phyloP scores from a whole-genome alignment of 2,888 invertebrate genomes.

The Agapostemon virescens region DNA sequence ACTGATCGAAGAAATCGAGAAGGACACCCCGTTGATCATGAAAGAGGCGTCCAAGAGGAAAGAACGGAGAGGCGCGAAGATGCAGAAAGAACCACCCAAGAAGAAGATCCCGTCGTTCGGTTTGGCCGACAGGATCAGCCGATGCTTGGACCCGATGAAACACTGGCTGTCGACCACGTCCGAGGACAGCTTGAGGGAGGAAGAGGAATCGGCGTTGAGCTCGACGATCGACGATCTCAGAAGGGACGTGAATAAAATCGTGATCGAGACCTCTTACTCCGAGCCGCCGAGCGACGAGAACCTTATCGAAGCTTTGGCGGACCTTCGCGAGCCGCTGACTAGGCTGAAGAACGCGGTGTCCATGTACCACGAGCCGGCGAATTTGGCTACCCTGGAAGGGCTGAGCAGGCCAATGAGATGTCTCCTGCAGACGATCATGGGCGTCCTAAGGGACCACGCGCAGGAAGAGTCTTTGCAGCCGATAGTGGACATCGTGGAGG shows the following conservation, averaged over 20 bases:
- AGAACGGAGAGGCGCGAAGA: constrained; percentile 40
- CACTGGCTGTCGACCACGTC: constrained; percentile 67
- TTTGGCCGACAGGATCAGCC: constrained; percentile 51
- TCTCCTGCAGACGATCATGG: constrained; percentile 65
- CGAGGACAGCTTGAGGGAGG: constrained; percentile 62
- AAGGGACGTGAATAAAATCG: constrained; percentile 67
- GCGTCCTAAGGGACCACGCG: constrained; percentile 59
- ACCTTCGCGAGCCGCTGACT: constrained; percentile 67
- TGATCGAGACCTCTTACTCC: constrained; percentile 70
- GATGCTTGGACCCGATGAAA: constrained; percentile 68
- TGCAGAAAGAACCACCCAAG: constrained; percentile 16
- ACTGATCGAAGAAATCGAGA: constrained; percentile 74
- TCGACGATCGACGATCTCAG: constrained; percentile 66
- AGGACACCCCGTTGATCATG: constrained; percentile 66
- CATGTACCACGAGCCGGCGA: constrained; percentile 65
- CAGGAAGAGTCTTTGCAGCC: constrained; percentile 61
- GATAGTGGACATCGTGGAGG: constrained; percentile 69
- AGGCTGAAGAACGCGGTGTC: constrained; percentile 65
- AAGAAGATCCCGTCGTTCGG: neutral
- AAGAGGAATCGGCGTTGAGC: constrained; percentile 59
- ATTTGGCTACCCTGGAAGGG: constrained; percentile 65
- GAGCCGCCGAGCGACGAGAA: constrained; percentile 70
- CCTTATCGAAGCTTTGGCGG: constrained; percentile 67
- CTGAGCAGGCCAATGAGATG: constrained; percentile 68
- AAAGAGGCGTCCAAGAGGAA: constrained; percentile 68